Base-by-base conservation (phyloP, 2,797 vertebrate species). In the Rhinatrema bivittatum region DNA sequence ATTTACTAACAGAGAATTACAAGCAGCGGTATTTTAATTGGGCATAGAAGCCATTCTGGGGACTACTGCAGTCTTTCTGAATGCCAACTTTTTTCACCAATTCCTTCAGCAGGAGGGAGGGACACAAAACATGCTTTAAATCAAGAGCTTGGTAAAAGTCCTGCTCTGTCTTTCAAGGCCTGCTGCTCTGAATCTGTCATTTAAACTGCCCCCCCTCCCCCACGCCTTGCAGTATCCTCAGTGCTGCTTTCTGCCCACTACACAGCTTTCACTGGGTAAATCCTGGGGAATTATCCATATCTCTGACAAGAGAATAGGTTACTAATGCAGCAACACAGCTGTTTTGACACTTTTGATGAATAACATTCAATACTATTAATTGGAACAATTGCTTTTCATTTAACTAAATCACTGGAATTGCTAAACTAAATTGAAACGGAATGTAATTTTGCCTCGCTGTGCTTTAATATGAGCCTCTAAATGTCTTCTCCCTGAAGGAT, bases 301-400 rank as follows among this genome's bases (percentile, higher is more conserved):
- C 70, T 76, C 70, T 77, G 81, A 82, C 72, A 78, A 76, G 75
- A 81, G 79, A 81, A 81, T 79, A 76, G 79, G 74, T 81, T 82
- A 79, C 78, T 82, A 82, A 84, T 82, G 82, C 75, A 79, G 74
- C 72, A 74, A 67, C 70, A 78, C 73, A 84, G 70, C 78, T 79
- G 72, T 81, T 78, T 74, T 77, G 84, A 85, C 87, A 88, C 75
- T 81, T 76, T 72, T 87, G 88, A 90, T 88, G 85, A 88, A 87
- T 83, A 89, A 85, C 86, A 82, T 78, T 91, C 84, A 86, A 85
- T 89, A 86, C 81, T 83, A 87, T 89, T 91, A 88, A 90, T 88
- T 91, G 84, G 82, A 87, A 83, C 83, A 87, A 86, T 87, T 77
- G 71, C 84, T 87, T 86, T 86, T 91, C 86, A 86, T 87, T 88